phyloP scores from a whole-genome alignment of 2,113 vertebrate genomes.

The Rhodinocichla rosea region DNA sequence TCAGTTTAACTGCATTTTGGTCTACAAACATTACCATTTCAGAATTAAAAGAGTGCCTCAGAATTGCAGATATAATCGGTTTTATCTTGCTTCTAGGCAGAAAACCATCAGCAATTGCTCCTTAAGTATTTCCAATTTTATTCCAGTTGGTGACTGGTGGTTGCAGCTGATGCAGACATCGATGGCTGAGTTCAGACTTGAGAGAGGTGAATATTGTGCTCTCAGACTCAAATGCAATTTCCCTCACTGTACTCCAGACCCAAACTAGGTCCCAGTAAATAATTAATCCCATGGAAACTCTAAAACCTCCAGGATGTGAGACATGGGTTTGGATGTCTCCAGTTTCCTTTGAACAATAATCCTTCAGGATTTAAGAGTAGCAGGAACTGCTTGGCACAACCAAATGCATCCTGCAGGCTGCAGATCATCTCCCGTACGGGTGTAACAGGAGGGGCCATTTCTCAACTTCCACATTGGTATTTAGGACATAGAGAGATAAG shows the following conservation, averaged over 20 bases:
- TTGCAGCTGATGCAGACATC: rapidly evolving
- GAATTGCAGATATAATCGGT: background rate
- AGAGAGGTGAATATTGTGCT: background rate
- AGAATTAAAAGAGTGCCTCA: background rate
- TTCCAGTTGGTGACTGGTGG: background rate
- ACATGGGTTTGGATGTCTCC: background rate
- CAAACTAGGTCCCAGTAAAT: background rate
- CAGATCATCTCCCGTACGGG: background rate
- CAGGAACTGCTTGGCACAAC: background rate
- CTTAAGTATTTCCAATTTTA: background rate
- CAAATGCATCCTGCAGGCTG: background rate
- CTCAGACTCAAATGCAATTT: background rate
- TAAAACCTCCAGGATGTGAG: background rate
- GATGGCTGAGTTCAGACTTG: background rate
- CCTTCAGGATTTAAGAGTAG: background rate
- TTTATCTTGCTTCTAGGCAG: background rate
- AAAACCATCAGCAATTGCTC: background rate
- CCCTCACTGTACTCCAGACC: background rate
- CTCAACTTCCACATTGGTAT: background rate
- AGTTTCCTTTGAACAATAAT: background rate
- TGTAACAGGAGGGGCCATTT: background rate
- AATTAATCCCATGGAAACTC: background rate
- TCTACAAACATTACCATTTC: background rate
- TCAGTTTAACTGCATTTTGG: background rate
- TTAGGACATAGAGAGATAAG: background rate